These are phyloP conservation scores for Trachelipus rathkii DNA, from an alignment of 1,140 invertebrate genomes.

Conservation along the genomic window DNA sequence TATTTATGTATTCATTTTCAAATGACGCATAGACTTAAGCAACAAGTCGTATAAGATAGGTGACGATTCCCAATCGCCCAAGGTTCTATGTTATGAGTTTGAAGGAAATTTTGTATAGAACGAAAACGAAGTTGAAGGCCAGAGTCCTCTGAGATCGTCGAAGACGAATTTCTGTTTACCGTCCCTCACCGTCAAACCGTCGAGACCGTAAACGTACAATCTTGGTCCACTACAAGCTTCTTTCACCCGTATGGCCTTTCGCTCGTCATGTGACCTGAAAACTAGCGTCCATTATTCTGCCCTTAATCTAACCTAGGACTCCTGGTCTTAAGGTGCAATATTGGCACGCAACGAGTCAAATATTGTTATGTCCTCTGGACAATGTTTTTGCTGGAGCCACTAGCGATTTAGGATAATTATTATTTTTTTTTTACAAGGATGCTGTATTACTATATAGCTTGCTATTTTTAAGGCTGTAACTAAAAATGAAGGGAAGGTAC, in stretches of 20 bases:
- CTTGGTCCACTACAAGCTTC: neutral
- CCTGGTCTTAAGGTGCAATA: neutral
- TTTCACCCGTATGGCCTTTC: neutral
- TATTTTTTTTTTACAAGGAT: no score
- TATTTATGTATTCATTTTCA: constrained; percentile 41
- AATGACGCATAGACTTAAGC: constrained; percentile 32
- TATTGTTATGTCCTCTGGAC: no score
- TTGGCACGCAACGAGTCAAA: neutral
- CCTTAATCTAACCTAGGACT: neutral
- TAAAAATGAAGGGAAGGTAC: no score
- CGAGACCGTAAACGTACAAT: neutral
- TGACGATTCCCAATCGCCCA: constrained; percentile 78
- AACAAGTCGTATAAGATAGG: constrained; percentile 61
- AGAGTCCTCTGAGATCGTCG: constrained; percentile 76
- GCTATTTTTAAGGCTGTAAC: no score
- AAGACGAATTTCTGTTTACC: constrained; percentile 77
- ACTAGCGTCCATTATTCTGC: neutral
- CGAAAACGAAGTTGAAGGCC: constrained; percentile 81
- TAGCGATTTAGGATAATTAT: no score
- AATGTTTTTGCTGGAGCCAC: no score
- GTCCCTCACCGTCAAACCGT: constrained; percentile 51
- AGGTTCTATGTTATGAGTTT: constrained; percentile 85
- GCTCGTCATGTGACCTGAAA: constrained; percentile 7
- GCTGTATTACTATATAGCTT: no score
- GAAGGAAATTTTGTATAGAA: constrained; percentile 79